These are phyloP conservation scores for Drosophila pruinosa DNA, from an alignment of 1,140 invertebrate species.

Conservation along the genomic window DNA sequence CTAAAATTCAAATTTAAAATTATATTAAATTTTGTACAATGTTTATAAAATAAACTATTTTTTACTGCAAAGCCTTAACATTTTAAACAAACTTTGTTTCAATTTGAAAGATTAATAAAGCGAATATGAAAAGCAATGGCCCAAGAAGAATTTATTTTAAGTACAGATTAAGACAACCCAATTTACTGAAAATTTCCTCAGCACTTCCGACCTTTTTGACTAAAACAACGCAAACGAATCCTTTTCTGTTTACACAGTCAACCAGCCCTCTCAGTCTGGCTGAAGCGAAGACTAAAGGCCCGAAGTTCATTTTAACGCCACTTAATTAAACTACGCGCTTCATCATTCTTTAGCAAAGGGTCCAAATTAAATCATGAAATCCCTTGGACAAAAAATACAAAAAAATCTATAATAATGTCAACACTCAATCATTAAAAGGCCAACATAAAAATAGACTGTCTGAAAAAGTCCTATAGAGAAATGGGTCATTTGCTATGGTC, in stretches of 20 bases:
- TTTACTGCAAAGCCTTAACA: neutral
- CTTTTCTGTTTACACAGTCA: slow-evolving; percentile 15
- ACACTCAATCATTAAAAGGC: slow-evolving; percentile 59
- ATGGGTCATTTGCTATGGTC: slow-evolving; percentile 22
- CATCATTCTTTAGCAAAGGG: neutral
- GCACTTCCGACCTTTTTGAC: slow-evolving; percentile 18
- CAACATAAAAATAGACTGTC: slow-evolving; percentile 13
- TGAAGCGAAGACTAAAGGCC: neutral
- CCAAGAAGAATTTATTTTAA: slow-evolving; percentile 10
- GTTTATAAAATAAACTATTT: neutral
- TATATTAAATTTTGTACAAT: neutral
- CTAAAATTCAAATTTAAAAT: neutral
- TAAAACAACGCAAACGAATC: neutral
- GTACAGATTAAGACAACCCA: slow-evolving; percentile 23
- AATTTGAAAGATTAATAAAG: neutral
- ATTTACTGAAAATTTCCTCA: slow-evolving; percentile 3
- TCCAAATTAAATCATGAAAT: slow-evolving; percentile 38
- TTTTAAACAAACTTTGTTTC: neutral
- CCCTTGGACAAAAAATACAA: neutral
- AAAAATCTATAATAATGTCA: slow-evolving; percentile 42
- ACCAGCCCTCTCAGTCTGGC: neutral
- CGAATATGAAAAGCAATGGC: neutral
- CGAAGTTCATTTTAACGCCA: slow-evolving; percentile 42
- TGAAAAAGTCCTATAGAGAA: slow-evolving; percentile 8
- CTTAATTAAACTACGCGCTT: slow-evolving; percentile 69